Base-by-base conservation (phyloP, 1,140 invertebrate genomes). In the Oncopeltus fasciatus region DNA sequence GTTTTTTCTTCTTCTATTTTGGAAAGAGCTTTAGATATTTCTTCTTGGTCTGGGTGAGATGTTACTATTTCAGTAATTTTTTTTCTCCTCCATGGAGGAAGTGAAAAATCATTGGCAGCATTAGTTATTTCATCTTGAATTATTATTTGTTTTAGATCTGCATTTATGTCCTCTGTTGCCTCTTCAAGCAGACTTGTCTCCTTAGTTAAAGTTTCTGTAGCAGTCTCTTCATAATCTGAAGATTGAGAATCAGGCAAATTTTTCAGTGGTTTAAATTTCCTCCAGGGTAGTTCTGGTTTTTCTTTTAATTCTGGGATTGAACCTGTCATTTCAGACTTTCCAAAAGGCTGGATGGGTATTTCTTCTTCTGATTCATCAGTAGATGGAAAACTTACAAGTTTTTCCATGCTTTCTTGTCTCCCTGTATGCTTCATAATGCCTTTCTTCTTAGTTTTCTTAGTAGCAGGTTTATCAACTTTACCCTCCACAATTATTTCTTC, bases 261-360 rank as follows among this genome's bases (percentile, higher is more conserved):
- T 20, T 27, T 1, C 12, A 16, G n/a, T 21, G 14, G 18, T 56
- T 64, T 64, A 12, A 61, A 64, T 65, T 61, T 67, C 58, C 63
- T 64, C 67, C 67, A 68, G 5, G 67, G 65, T 56, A 67, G 51
- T 47, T 65, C 51, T 2, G 66, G 61, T 38, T 68, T 67, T 8
- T 64, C 64, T 49, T 57, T 49, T 2, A 66, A 16, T 16, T 67
- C 33, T 8, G 62, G 64, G 2, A 61, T 0, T 12, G 59, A 47
- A 27, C 62, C 58, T 18, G 28, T 46, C 14, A 65, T 59, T 66
- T 65, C 27, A 51, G 29, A 38, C 20, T 62, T 62, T 26, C 38
- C 18, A 16, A 65, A 31, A 1, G 57, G 62, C 27, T 53, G 20
- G 1, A 58, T 12, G 2, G 64, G 64, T 5, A 65, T 57, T 65